Base-by-base conservation (phyloP, 2,888 invertebrate species). In the Oxyteleia sp. region DNA sequence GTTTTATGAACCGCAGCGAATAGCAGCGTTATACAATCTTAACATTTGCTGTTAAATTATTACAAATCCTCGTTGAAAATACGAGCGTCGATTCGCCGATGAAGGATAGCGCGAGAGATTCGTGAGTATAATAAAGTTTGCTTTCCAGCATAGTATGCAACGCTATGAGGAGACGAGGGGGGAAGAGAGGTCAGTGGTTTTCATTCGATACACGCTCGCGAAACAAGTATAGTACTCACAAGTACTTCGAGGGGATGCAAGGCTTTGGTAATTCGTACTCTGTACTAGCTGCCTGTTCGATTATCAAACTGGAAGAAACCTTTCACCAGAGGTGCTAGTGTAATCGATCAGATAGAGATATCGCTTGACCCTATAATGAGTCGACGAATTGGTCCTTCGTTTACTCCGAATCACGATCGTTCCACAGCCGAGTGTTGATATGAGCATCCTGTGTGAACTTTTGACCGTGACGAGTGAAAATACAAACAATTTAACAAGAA, bases 401-500 rank as follows among this genome's bases (percentile, higher is more conserved):
- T 89, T 87, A 85, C 85, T 85, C 86, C 84, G 88, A 90, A 89
- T 90, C 88, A 89, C 86, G 87, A 87, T 91, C 82, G 88, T 85
- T 85, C 80, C 88, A 85, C 88, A 87, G 87, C 85, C 85, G 85
- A 87, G 88, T 89, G 90, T 90, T 87, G 89, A 90, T 89, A 90
- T 88, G 88, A 89, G 89, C 89, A 90, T 89, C 90, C 87, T 88
- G 86, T 86, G 89, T 86, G 87, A 82, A 84, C 88, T 88, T 87
- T 87, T 87, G 85, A 86, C 88, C 90, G 91, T 92, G 92, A 91
- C 91, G 91, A 92, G 91, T 91, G 90, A 91, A 91, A 92, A 92
- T 92, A 91, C 90, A 92, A 91, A 91, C 91, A 91, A 89, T 91
- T 91, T 92, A 91, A 91, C 90, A 88, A 89, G 91, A 91, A 91